A percentile compares a stretch with the other conserved stretches of the same genome.
phyloP scores from a whole-genome alignment of 2,113 vertebrate genomes.

The Coregonus clupeaformis region DNA sequence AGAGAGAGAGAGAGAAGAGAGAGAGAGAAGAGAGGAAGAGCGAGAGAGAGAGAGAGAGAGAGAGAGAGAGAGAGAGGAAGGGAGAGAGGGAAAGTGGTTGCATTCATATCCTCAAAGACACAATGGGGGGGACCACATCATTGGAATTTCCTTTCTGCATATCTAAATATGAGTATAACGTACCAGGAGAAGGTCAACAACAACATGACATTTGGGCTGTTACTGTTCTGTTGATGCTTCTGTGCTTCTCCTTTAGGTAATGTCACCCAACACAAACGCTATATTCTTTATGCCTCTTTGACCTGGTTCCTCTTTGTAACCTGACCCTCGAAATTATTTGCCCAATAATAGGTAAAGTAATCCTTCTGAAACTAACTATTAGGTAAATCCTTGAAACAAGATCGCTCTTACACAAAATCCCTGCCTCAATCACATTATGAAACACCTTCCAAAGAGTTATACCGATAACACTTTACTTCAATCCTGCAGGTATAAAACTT shows the following conservation, averaged over 20 bases:
- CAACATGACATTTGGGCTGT: background rate
- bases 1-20: no score
- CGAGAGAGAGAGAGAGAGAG: background rate
- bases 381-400: slow-evolving; percentile 1
- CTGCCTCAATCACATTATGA: background rate
- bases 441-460: background rate
- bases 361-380: background rate
- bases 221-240: background rate
- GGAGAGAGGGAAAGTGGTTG: background rate
- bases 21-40: no score
- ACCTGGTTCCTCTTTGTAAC: slow-evolving; percentile 19
- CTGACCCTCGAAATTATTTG: slow-evolving; percentile 1
- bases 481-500: background rate
- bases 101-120: slow-evolving; percentile 19
- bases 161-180: background rate
- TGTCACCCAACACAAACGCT: background rate
- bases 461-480: background rate
- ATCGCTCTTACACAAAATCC: background rate
- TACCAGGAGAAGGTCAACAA: slow-evolving; percentile 12
- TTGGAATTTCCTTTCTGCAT: slow-evolving; percentile 40
- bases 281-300: background rate
- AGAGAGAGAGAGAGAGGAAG: background rate
- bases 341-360: slow-evolving; percentile 20
- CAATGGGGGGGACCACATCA: slow-evolving; percentile 17
- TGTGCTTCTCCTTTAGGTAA: background rate